Evolutionary conservation across 2,113 vertebrate species (phyloP).

Genomic region (Oceanites oceanicus): DNA sequence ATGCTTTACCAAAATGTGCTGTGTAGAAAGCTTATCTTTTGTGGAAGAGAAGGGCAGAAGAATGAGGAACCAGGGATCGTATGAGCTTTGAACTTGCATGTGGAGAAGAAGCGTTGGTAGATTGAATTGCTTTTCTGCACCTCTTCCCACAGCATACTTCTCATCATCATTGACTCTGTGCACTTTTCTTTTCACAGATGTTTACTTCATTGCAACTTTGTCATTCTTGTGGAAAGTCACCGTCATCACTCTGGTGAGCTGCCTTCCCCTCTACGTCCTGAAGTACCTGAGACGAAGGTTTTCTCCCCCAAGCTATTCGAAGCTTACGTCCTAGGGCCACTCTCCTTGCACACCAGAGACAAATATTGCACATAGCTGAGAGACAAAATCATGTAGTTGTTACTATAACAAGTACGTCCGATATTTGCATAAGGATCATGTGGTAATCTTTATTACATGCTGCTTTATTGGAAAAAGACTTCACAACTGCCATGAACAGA

Average conservation of each 20-base stretch:
- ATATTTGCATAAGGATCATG: slow-evolving; percentile 13
- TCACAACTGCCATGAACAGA: not conserved
- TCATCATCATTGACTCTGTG: not conserved
- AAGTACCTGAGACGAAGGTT: slow-evolving; percentile 95
- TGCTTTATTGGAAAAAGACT: slow-evolving; percentile 6
- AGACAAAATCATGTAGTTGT: slow-evolving; percentile 24
- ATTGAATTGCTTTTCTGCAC: not conserved
- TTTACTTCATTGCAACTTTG: slow-evolving; percentile 93
- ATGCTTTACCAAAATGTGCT: not conserved
- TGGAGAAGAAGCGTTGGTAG: not conserved
- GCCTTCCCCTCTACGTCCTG: slow-evolving; percentile 94
- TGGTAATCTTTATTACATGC: slow-evolving; percentile 22
- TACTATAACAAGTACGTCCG: not conserved
- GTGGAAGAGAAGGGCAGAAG: not conserved
- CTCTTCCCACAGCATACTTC: not conserved
- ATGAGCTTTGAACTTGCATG: not conserved
- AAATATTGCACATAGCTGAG: not conserved
- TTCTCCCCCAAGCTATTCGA: slow-evolving; percentile 96
- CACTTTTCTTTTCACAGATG: slow-evolving; percentile 75
- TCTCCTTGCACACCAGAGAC: not conserved
- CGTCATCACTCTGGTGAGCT: slow-evolving; percentile 95
- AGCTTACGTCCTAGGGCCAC: slow-evolving; percentile 87
- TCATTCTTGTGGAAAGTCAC: slow-evolving; percentile 99
- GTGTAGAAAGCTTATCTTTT: not conserved
- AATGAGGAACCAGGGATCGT: not conserved